Base-by-base conservation (phyloP, 30 jellyfish, hydroid and myxozoan species). In the Phacellophora camtschatica region DNA sequence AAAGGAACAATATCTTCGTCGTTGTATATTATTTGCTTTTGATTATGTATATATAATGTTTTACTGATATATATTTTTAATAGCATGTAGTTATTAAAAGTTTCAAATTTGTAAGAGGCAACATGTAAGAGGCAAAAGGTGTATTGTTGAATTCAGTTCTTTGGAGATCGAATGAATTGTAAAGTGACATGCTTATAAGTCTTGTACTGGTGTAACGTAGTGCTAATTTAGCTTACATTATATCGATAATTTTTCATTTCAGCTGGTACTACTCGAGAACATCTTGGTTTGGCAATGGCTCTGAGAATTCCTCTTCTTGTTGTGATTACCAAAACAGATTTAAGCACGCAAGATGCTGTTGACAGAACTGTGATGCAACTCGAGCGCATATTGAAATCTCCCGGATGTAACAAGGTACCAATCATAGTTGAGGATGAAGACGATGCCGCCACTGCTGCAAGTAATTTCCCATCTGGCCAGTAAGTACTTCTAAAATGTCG, bases 211-310 rank as follows among this genome's bases (percentile, higher is more conserved):
- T n/a, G n/a, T n/a, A n/a, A n/a, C n/a, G n/a, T n/a, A n/a, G n/a
- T n/a, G n/a, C n/a, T n/a, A n/a, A n/a, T n/a, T n/a, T n/a, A n/a
- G n/a, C n/a, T n/a, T n/a, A n/a, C n/a, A n/a, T n/a, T n/a, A n/a
- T n/a, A n/a, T n/a, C 3, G n/a, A 25, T 25, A 7, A 19, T 31
- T 35, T 67, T 32, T 50, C 33, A 33, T 36, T 74, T 32, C 75
- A 94, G 99, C 89, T 71, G 99, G 99, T 1, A 88, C 99, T 1
- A 94, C 99, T 50, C 95, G 95, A 53, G 99, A 94, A 72, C 99
- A 94, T 67, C 86, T 94, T 31, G 99, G 99, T 12, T 68, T 94
- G 55, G 99, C 99, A 18, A 76, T 94, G 15, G 99, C 99, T 2
- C 55, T 94, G 75, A 84, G 89, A 45, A 80, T 94, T 29, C 99